Evolutionary conservation across 2,888 invertebrate genomes (phyloP).

Genomic region (Melanostoma scalare): DNA sequence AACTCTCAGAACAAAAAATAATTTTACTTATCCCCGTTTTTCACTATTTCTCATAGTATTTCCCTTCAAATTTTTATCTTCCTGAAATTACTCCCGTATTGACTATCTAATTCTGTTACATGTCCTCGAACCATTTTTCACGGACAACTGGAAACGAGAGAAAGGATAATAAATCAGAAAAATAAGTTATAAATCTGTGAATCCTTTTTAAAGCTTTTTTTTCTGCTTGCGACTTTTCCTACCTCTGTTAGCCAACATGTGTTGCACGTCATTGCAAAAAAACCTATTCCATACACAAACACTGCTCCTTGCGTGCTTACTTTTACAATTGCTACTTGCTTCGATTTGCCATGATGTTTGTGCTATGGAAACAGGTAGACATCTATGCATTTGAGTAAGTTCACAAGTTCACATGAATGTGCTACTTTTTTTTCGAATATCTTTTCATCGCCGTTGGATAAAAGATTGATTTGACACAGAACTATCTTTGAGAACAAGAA

Average conservation of each 20-base stretch:
- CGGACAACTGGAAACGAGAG: slow-evolving; percentile 9
- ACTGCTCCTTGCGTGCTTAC: slow-evolving; percentile 24
- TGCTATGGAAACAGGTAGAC: slow-evolving; percentile 35
- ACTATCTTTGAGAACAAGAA: no score
- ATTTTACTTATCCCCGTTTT: no score
- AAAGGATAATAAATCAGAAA: slow-evolving; percentile 38
- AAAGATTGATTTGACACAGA: no score
- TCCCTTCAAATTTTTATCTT: neutral
- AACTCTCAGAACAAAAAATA: no score
- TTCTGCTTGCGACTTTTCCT: neutral
- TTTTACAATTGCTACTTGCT: slow-evolving; percentile 7
- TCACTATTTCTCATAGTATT: neutral
- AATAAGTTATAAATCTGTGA: slow-evolving; percentile 35
- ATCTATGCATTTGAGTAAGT: neutral
- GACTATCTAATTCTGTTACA: neutral
- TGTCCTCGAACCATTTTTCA: slow-evolving; percentile 37
- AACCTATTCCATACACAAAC: neutral
- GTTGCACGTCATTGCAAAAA: slow-evolving; percentile 42
- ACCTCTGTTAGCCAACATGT: slow-evolving; percentile 31
- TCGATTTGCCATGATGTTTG: slow-evolving; percentile 29
- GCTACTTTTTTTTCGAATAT: slow-evolving; percentile 23
- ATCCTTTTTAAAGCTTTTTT: neutral
- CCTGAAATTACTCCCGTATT: neutral
- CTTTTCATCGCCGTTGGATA: neutral
- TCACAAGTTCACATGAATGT: no score